phyloP scores from a whole-genome alignment of 2,888 invertebrate genomes.

The Sepioteuthis lessoniana region DNA sequence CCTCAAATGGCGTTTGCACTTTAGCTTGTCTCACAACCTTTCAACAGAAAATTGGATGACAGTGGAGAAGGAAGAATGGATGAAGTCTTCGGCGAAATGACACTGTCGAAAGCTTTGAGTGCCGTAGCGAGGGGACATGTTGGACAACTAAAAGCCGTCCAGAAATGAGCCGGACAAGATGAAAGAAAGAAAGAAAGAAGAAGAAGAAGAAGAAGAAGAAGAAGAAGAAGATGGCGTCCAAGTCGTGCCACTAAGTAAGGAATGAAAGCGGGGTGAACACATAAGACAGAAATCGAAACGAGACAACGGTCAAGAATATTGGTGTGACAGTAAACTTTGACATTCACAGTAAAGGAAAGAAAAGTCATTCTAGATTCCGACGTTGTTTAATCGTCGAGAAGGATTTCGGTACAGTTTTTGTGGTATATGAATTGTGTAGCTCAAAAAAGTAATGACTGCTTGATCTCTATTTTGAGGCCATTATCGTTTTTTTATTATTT shows the following conservation, averaged over 20 bases:
- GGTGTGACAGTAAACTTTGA: background rate
- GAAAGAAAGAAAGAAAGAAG: background rate
- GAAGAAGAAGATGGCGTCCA: no score
- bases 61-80: background rate
- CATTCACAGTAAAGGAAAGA: no score
- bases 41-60: background rate
- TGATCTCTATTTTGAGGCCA: background rate
- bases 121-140: background rate
- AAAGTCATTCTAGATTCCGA: no score
- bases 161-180: background rate
- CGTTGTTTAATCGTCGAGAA: no score
- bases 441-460: background rate
- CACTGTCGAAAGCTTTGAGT: background rate
- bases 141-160: background rate
- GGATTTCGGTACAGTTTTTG: background rate
- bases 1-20: constrained; percentile 16
- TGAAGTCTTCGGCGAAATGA: background rate
- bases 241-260: background rate
- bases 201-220: no score
- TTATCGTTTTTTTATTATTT: background rate
- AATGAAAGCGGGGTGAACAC: constrained; percentile 24
- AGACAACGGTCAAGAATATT: background rate
- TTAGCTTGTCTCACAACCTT: background rate
- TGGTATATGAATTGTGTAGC: background rate
- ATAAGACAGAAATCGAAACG: background rate